phyloP scores from a whole-genome alignment of 2,888 invertebrate species.

The Rhodophaea formosa region DNA sequence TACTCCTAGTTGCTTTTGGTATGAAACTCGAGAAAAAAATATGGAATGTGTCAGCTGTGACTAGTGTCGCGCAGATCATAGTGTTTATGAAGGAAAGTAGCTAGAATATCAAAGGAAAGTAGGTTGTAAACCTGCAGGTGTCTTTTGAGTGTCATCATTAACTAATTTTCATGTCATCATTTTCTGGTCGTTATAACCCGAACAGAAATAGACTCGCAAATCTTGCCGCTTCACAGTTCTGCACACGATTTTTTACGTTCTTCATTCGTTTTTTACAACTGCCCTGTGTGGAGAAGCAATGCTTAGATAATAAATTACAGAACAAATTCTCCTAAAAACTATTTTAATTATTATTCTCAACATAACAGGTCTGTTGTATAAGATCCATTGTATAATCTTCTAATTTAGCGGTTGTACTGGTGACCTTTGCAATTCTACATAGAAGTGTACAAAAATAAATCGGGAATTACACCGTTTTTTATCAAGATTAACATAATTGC shows the following conservation, averaged over 20 bases:
- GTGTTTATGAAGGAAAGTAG: too few relatives aligned
- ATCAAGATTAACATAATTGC: too few relatives aligned
- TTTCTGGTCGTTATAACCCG: slow-evolving; percentile 1
- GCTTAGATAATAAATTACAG: neutral
- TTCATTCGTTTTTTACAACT: neutral
- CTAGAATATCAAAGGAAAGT: too few relatives aligned
- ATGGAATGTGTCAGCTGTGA: too few relatives aligned
- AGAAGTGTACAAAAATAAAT: neutral
- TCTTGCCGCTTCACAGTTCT: neutral
- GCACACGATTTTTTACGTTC: neutral
- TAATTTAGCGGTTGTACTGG: neutral
- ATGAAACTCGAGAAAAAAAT: too few relatives aligned
- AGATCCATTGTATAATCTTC: neutral
- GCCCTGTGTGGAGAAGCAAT: neutral
- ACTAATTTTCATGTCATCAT: too few relatives aligned
- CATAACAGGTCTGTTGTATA: neutral
- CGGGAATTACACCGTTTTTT: neutral
- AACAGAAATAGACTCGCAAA: slow-evolving; percentile 4
- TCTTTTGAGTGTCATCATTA: too few relatives aligned
- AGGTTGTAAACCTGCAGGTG: too few relatives aligned
- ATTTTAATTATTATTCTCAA: neutral
- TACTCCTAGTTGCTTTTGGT: too few relatives aligned
- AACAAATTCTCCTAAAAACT: neutral
- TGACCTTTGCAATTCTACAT: neutral
- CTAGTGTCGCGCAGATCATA: too few relatives aligned